Percentiles rank a stretch among this genome's conserved stretches.
Evolutionary conservation across 2,113 vertebrate genomes (phyloP).

Genomic region (Morphnarchus princeps): DNA sequence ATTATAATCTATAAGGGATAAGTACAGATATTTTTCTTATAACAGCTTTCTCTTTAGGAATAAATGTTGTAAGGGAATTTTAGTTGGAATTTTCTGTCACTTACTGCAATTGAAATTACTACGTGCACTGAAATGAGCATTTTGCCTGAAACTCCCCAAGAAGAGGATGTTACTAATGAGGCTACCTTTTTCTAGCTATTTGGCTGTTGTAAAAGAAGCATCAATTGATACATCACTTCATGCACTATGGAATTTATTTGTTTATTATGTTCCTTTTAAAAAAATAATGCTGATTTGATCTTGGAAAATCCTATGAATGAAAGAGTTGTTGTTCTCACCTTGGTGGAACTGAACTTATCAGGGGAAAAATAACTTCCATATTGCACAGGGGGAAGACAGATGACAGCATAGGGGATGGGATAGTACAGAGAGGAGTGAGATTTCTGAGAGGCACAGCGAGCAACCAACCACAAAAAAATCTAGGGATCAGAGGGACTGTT

Average conservation of each 20-base stretch:
- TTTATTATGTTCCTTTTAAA: not conserved
- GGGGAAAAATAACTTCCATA: not conserved
- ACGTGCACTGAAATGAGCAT: not conserved
- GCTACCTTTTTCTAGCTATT: not conserved
- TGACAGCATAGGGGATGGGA: not conserved
- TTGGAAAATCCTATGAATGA: not conserved
- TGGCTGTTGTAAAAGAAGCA: not conserved
- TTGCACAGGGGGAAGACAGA: not conserved
- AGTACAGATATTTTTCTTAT: not conserved
- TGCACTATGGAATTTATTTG: not conserved
- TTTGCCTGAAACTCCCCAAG: not conserved
- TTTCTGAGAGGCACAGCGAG: not conserved
- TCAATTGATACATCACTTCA: not conserved
- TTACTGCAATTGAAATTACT: not conserved
- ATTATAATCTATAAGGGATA: not conserved
- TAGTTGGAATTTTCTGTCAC: not conserved
- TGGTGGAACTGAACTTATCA: not conserved
- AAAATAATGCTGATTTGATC: not conserved
- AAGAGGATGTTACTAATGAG: not conserved
- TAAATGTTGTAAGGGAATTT: not conserved
- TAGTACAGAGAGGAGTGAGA: not conserved
- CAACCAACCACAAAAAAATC: not conserved
- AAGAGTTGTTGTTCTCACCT: not conserved
- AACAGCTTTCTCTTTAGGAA: not conserved
- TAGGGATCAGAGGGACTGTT: not conserved